Conservation (phyloP, 1,140 invertebrate species). For the Sminthurinus signatus region DNA sequence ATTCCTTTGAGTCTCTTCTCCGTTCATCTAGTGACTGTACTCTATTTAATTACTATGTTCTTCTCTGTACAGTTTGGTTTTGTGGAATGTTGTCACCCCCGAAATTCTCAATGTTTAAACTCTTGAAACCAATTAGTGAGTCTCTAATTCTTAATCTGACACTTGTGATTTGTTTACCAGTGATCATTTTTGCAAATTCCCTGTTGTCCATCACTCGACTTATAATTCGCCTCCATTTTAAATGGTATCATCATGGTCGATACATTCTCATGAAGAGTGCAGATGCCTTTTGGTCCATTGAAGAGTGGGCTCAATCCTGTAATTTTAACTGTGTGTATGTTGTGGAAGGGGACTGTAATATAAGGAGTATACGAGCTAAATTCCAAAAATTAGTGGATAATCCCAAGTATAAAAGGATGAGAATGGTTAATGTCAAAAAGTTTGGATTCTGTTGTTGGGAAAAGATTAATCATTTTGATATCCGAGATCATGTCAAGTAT, state of each 20-base stretch:
- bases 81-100: neutral
- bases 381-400: constrained; percentile 12
- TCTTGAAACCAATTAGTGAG: neutral
- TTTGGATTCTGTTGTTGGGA: constrained; percentile 32
- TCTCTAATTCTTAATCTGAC: neutral
- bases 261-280: constrained; percentile 21
- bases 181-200: neutral
- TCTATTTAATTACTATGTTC: constrained; percentile 1
- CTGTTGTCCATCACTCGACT: neutral
- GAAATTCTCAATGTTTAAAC: neutral
- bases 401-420: constrained; percentile 18
- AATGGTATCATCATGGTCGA: neutral
- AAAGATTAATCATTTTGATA: constrained; percentile 11
- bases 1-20: neutral
- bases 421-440: constrained; percentile 2
- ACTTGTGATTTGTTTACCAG: constrained; percentile 6
- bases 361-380: constrained; percentile 17
- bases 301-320: constrained; percentile 17
- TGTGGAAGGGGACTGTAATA: constrained; percentile 23
- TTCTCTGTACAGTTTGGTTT: neutral
- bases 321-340: constrained; percentile 28
- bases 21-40: neutral
- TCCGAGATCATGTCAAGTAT: constrained; percentile 23
- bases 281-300: constrained; percentile 20
- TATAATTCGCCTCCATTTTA: neutral